Evolutionary conservation across 2,888 invertebrate genomes (phyloP).

Genomic region (Dynastes hyllus): DNA sequence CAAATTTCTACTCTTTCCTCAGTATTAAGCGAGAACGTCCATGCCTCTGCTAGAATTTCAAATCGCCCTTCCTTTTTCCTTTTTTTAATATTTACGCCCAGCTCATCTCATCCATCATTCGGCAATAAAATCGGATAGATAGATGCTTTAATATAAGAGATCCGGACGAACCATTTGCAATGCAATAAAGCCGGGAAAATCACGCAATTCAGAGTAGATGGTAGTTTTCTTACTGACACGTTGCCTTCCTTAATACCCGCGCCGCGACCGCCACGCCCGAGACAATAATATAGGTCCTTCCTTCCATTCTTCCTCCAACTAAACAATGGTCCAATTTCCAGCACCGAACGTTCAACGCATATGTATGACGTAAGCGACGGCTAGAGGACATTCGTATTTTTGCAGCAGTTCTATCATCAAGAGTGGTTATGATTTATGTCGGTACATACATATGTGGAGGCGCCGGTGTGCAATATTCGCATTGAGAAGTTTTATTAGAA

Average conservation of each 20-base stretch:
- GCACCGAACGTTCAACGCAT: neutral
- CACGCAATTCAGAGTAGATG: constrained; percentile 34
- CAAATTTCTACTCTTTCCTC: too few relatives aligned
- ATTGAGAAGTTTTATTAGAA: neutral
- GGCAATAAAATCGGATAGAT: constrained; percentile 10
- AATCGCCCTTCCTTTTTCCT: neutral
- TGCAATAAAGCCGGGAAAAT: constrained; percentile 34
- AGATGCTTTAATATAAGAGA: constrained; percentile 36
- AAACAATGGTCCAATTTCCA: constrained; percentile 34
- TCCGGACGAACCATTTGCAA: constrained; percentile 24
- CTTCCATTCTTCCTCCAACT: constrained; percentile 1
- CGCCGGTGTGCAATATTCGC: neutral
- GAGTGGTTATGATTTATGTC: too few relatives aligned
- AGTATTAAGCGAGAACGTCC: too few relatives aligned
- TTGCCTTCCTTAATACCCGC: constrained; percentile 10
- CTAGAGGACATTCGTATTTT: neutral
- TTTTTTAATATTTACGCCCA: neutral
- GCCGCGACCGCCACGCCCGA: neutral
- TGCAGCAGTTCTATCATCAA: neutral
- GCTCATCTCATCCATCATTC: constrained; percentile 23
- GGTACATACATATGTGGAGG: too few relatives aligned
- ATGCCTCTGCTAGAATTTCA: too few relatives aligned
- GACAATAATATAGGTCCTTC: constrained; percentile 19
- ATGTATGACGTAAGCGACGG: neutral
- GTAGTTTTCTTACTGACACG: constrained; percentile 25